phyloP scores from a whole-genome alignment of 1,140 invertebrate species.

The Aricia agestis region DNA sequence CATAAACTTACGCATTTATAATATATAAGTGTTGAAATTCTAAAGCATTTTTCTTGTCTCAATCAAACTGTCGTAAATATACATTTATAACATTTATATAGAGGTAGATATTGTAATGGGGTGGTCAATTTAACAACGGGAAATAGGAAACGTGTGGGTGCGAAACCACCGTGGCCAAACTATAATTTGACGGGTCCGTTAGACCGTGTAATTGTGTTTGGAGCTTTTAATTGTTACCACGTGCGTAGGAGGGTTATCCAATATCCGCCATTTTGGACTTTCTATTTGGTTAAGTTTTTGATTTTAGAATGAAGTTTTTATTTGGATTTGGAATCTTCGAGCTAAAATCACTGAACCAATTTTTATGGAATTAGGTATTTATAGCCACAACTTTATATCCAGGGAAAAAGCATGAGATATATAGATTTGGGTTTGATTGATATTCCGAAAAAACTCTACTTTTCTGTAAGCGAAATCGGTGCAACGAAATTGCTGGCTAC shows the following conservation, averaged over 20 bases:
- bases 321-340: background rate
- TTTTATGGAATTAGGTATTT: too few relatives aligned
- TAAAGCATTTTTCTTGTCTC: background rate
- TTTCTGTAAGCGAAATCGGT: too few relatives aligned
- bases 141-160: constrained; percentile 68
- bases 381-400: too few relatives aligned
- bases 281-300: constrained; percentile 12
- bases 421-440: too few relatives aligned
- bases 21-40: background rate
- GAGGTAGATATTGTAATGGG: background rate
- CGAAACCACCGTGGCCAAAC: constrained; percentile 71
- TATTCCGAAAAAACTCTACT: too few relatives aligned
- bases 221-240: constrained; percentile 67
- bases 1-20: too few relatives aligned
- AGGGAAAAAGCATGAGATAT: too few relatives aligned
- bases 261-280: constrained; percentile 17
- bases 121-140: constrained; percentile 14
- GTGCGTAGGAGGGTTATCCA: constrained; percentile 31
- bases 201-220: constrained; percentile 56
- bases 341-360: too few relatives aligned
- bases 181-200: constrained; percentile 69
- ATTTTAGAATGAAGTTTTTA: too few relatives aligned
- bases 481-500: too few relatives aligned
- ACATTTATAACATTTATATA: background rate
- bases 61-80: background rate